A percentile compares a stretch with the other conserved stretches of the same genome.
These are phyloP conservation scores for Theretra japonica DNA, from an alignment of 2,888 invertebrate genomes.

Conservation along the genomic window DNA sequence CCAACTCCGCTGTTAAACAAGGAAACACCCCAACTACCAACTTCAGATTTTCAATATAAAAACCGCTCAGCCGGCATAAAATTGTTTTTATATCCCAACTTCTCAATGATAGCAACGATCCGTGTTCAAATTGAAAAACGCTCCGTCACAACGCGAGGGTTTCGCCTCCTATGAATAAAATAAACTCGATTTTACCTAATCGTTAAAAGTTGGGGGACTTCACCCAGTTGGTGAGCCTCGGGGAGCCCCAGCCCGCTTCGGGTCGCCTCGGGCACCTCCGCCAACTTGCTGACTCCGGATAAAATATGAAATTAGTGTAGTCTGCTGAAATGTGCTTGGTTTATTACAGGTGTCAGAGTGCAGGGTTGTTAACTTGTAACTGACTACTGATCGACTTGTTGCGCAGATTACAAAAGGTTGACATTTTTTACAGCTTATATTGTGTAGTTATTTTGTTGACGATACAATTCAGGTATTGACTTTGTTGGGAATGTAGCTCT, in stretches of 20 bases:
- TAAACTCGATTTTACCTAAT: conserved; percentile 71
- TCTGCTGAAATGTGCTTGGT: conserved; percentile 6
- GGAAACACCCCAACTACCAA: conserved; percentile 1
- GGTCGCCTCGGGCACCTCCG: too few relatives aligned
- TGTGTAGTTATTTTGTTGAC: too few relatives aligned
- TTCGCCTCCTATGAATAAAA: conserved; percentile 70
- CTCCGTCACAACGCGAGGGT: conserved; percentile 42
- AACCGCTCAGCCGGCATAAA: conserved; percentile 24
- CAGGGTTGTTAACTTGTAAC: background rate
- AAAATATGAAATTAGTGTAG: conserved; percentile 21
- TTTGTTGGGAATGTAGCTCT: too few relatives aligned
- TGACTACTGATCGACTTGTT: background rate
- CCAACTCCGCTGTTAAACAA: conserved; percentile 14
- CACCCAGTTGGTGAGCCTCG: conserved; percentile 29
- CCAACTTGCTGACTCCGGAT: conserved; percentile 7
- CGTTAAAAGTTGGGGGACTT: conserved; percentile 63
- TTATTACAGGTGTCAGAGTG: conserved; percentile 11
- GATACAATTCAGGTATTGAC: too few relatives aligned
- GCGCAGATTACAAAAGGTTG: background rate
- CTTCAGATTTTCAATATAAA: conserved; percentile 23
- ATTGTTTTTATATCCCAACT: conserved; percentile 26
- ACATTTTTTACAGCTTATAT: background rate
- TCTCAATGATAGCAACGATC: conserved; percentile 53
- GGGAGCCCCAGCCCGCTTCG: background rate
- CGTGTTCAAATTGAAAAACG: conserved; percentile 75